These are phyloP conservation scores for Chaenogobius annularis DNA, from an alignment of 2,113 vertebrate genomes.

Conservation along the genomic window DNA sequence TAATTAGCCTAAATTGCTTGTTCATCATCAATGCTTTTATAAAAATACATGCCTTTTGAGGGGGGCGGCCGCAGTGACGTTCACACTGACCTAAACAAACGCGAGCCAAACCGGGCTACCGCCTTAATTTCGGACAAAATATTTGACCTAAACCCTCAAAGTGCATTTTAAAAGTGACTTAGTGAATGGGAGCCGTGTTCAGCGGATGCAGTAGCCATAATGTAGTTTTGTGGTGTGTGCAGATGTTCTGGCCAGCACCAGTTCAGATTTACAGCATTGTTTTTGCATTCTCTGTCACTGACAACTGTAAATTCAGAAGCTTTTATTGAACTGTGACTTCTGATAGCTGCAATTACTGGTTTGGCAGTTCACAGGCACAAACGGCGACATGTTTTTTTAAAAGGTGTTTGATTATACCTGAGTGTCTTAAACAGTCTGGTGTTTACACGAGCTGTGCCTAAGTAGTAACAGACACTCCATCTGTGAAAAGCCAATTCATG, in stretches of 20 bases:
- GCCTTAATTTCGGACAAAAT: not conserved
- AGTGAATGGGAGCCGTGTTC: constrained; percentile 5
- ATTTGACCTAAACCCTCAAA: constrained; percentile 8
- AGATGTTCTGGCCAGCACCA: not conserved
- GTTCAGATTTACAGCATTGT: constrained; percentile 7
- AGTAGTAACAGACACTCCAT: constrained; percentile 45
- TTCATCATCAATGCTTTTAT: constrained; percentile 6
- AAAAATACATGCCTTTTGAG: constrained; percentile 10
- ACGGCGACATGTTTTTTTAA: constrained; percentile 15
- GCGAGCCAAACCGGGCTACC: not conserved
- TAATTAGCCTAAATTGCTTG: constrained; percentile 5
- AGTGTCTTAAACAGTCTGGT: constrained; percentile 19
- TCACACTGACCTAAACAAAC: not conserved
- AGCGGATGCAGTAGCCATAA: not conserved
- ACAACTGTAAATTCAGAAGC: constrained; percentile 10
- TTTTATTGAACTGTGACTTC: not conserved
- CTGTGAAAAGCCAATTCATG: constrained; percentile 46
- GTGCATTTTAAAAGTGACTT: constrained; percentile 2
- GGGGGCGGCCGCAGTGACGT: constrained; percentile 11
- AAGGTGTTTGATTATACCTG: constrained; percentile 47
- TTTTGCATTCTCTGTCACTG: not conserved
- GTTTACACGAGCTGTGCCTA: constrained; percentile 35
- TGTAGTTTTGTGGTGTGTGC: constrained; percentile 3
- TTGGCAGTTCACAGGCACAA: constrained; percentile 17
- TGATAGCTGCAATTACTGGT: constrained; percentile 2